Conservation (phyloP, 2,113 vertebrate genomes). For the Varanus salvator region DNA sequence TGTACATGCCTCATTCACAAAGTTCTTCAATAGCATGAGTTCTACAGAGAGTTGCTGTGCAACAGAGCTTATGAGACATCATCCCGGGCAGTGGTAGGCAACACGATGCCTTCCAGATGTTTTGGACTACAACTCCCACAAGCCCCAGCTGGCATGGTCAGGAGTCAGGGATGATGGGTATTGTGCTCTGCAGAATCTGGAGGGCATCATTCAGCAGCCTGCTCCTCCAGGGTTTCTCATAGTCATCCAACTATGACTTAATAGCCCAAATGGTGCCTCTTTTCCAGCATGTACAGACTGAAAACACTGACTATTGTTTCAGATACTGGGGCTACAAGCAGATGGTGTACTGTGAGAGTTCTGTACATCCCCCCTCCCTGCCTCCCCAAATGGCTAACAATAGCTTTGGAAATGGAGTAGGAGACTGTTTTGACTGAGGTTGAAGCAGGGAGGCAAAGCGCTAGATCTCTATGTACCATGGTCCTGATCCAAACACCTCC, state of each 20-base stretch:
- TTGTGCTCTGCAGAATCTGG: no score
- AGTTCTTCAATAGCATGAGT: background rate
- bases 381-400: background rate
- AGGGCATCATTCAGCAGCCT: no score
- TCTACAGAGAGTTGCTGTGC: fast-evolving
- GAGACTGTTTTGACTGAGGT: background rate
- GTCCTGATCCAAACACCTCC: background rate
- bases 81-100: background rate
- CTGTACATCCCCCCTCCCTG: background rate
- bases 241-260: background rate
- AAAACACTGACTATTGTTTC: background rate
- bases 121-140: no score
- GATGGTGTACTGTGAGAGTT: background rate
- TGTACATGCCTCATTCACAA: background rate
- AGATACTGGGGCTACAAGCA: background rate
- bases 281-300: fast-evolving
- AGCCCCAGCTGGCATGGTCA: no score
- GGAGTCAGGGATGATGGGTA: no score
- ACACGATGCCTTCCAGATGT: no score
- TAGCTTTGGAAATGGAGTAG: background rate
- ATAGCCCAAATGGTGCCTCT: background rate
- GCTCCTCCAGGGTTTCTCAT: no score
- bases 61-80: background rate
- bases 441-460: background rate
- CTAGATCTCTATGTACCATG: background rate